Percentiles rank a stretch among this genome's conserved stretches.
phyloP scores from a whole-genome alignment of 2,888 invertebrate genomes.

The Nomada ruficornis region DNA sequence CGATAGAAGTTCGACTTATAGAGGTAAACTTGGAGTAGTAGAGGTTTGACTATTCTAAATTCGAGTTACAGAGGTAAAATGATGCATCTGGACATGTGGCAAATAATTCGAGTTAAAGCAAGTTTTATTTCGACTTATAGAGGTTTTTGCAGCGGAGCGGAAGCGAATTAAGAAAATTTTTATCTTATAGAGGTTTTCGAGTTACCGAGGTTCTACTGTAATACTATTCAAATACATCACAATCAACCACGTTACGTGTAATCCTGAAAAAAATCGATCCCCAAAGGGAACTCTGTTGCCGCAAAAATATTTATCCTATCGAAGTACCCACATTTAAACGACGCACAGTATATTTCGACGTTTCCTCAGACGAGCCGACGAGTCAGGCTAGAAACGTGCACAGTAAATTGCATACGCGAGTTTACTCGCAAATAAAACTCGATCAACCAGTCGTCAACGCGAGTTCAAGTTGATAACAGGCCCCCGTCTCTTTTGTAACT shows the following conservation, averaged over 20 bases:
- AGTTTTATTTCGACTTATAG: no score
- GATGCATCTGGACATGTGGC: no score
- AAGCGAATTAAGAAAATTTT: no score
- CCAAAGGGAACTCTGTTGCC: neutral
- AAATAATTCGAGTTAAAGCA: no score
- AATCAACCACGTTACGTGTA: neutral
- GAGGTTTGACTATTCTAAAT: no score
- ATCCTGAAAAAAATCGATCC: neutral
- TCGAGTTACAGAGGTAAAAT: no score
- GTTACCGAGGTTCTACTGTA: no score
- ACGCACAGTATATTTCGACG: neutral
- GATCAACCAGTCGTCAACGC: neutral
- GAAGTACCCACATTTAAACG: neutral
- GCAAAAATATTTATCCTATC: neutral
- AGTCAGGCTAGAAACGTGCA: neutral
- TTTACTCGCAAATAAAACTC: slow-evolving; percentile 1
- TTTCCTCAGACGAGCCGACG: neutral
- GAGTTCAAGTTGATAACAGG: neutral
- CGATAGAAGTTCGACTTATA: no score
- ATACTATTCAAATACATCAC: neutral
- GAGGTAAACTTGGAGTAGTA: no score
- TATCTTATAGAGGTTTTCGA: no score
- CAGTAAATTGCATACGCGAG: neutral
- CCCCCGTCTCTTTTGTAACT: neutral
- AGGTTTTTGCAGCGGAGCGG: no score